Evolutionary conservation across 2,113 vertebrate species (phyloP), one percentile per base, ranked within the genome.

Genomic region (Deroptyus accipitrinus): DNA sequence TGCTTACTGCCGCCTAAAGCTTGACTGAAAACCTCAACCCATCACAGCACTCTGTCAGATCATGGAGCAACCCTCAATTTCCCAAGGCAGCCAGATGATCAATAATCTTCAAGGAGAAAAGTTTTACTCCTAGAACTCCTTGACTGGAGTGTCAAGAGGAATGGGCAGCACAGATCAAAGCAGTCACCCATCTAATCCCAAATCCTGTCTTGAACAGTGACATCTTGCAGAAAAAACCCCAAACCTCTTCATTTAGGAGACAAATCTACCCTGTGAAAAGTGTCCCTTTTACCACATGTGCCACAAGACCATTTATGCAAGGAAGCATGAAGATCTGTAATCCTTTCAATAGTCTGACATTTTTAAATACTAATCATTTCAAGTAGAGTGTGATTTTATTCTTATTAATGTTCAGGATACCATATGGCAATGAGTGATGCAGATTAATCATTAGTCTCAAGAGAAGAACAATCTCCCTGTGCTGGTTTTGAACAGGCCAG

Each of bases 281-380:
- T 35, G 27, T 78, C 30, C 80, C 91, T 91, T 86, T 78, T 75
- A 75, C 88, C 72, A 86, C 77, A 10, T 37, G 85, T 8, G 20
- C 80, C 83, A 76, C 83, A 82, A 73, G 73, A 52, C 90, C 75
- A 79, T 88, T 95, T 90, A 86, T 76, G 76, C 90, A 78, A 81
- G 76, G 62, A 86, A 79, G 80, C 74, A 91, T 44, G 57, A 91
- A 90, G 73, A 93, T 90, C 68, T 88, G 77, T 94, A 95, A 96
- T 95, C 92, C 95, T 93, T 96, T 94, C 95, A 91, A 19, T 88
- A 35, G 62, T 81, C 76, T 94, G 94, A 76, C 90, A 94, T 94
- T 94, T 92, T 95, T 73, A 97, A 96, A 95, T 95, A 96, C 83
- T 91, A 92, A 95, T 92, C 64, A 88, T 96, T 94, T 93, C 90